These are phyloP conservation scores for Manduca sexta DNA, from an alignment of 1,140 invertebrate species.

Conservation along the genomic window DNA sequence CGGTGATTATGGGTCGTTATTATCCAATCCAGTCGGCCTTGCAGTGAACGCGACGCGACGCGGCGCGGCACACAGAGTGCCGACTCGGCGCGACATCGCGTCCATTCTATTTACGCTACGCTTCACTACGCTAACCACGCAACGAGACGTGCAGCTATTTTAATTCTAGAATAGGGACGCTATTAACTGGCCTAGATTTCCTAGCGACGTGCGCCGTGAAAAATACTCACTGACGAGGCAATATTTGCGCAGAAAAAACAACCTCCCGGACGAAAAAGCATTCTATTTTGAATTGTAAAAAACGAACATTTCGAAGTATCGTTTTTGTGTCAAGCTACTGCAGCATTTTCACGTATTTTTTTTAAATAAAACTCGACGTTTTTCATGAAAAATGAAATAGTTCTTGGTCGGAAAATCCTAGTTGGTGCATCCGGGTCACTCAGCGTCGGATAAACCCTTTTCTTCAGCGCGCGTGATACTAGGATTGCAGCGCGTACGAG, in stretches of 20 bases:
- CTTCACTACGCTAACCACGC: slow-evolving; percentile 43
- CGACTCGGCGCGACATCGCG: slow-evolving; percentile 7
- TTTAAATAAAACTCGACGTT: slow-evolving; percentile 13
- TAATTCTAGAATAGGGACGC: slow-evolving; percentile 52
- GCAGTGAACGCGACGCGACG: no score
- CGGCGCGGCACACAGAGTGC: no score
- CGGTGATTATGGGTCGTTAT: not conserved
- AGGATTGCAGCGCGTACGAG: slow-evolving; percentile 49
- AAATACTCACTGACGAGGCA: slow-evolving; percentile 14
- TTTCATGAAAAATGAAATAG: slow-evolving; percentile 47
- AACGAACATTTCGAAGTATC: no score
- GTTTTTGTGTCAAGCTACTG: no score
- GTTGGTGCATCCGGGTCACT: slow-evolving; percentile 42
- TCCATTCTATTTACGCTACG: slow-evolving; percentile 48
- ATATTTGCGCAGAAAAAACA: no score
- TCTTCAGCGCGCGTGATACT: slow-evolving; percentile 72
- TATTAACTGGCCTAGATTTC: slow-evolving; percentile 57
- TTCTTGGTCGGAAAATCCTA: slow-evolving; percentile 54
- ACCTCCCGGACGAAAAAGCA: no score
- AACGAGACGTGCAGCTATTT: slow-evolving; percentile 36
- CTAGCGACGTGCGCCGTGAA: slow-evolving; percentile 16
- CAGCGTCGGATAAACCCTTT: slow-evolving; percentile 72
- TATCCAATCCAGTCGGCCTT: no score
- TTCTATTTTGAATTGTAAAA: no score
- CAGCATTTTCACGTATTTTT: not conserved